Evolutionary conservation across 2,888 invertebrate species (phyloP).

Genomic region (Neoscelio sp.): DNA sequence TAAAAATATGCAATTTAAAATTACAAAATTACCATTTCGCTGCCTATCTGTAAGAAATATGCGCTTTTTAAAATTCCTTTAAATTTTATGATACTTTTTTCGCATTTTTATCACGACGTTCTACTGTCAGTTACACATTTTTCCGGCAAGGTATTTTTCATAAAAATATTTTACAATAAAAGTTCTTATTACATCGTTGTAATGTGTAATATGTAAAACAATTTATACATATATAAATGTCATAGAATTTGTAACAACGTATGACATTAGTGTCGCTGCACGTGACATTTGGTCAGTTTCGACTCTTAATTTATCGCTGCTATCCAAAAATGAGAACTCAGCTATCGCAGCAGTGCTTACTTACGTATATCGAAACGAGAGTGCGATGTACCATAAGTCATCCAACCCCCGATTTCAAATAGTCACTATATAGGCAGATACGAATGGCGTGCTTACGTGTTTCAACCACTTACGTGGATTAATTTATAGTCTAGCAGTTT

Average conservation of each 20-base stretch:
- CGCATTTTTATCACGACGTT: too few species aligned
- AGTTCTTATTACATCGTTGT: background rate
- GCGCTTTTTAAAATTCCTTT: too few species aligned
- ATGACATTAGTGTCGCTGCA: background rate
- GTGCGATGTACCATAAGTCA: constrained; percentile 58
- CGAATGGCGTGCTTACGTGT: constrained; percentile 66
- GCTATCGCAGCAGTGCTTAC: constrained; percentile 16
- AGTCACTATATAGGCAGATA: constrained; percentile 57
- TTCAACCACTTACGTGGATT: constrained; percentile 65
- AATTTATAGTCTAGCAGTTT: constrained; percentile 62
- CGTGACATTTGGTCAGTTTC: constrained; percentile 52
- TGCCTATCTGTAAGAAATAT: too few species aligned
- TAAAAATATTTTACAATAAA: background rate
- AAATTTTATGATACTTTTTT: too few species aligned
- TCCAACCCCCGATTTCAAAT: constrained; percentile 63
- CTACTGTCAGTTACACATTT: too few species aligned
- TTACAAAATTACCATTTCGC: too few species aligned
- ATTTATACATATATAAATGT: background rate
- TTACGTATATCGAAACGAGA: constrained; percentile 37
- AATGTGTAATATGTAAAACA: background rate
- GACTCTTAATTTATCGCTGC: constrained; percentile 44
- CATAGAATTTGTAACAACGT: constrained; percentile 9
- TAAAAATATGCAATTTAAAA: too few species aligned
- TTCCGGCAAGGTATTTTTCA: background rate
- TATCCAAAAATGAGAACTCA: constrained; percentile 31